Conservation (phyloP, 2,888 invertebrate species). For the Sylvicola cinctus region DNA sequence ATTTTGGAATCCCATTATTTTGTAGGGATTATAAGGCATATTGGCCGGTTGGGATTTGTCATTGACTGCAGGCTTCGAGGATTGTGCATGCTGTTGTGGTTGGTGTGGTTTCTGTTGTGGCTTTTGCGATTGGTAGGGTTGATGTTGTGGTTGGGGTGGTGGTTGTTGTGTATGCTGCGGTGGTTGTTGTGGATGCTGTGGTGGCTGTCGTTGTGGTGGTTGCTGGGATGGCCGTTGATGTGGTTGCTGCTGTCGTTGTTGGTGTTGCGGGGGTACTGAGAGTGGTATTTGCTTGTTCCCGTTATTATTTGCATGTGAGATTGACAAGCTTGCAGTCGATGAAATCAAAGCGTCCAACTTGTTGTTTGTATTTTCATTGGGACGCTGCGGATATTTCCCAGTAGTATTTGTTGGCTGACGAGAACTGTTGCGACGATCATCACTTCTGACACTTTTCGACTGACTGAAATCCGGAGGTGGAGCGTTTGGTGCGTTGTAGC, state of each 20-base stretch:
- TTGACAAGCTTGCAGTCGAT: constrained; percentile 2
- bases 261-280: not conserved
- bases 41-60: constrained; percentile 14
- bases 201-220: constrained; percentile 6
- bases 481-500: too few relatives aligned
- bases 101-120: constrained; percentile 8
- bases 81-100: constrained; percentile 8
- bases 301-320: constrained; percentile 1
- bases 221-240: constrained; percentile 10
- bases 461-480: too few relatives aligned
- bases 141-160: constrained; percentile 14
- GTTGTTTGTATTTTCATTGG: too few relatives aligned
- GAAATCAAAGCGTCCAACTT: constrained; percentile 2
- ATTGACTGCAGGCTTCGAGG: constrained; percentile 3
- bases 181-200: constrained; percentile 15
- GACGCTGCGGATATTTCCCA: too few relatives aligned
- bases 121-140: constrained; percentile 5
- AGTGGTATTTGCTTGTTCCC: not conserved
- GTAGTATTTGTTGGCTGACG: too few relatives aligned
- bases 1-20: constrained; percentile 25
- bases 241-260: constrained; percentile 9
- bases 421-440: too few relatives aligned
- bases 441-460: too few relatives aligned
- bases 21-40: constrained; percentile 23
- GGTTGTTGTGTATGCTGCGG: constrained; percentile 12